Evolutionary conservation across 1,140 invertebrate species (phyloP).

Genomic region (Drosophila pruinosa): DNA sequence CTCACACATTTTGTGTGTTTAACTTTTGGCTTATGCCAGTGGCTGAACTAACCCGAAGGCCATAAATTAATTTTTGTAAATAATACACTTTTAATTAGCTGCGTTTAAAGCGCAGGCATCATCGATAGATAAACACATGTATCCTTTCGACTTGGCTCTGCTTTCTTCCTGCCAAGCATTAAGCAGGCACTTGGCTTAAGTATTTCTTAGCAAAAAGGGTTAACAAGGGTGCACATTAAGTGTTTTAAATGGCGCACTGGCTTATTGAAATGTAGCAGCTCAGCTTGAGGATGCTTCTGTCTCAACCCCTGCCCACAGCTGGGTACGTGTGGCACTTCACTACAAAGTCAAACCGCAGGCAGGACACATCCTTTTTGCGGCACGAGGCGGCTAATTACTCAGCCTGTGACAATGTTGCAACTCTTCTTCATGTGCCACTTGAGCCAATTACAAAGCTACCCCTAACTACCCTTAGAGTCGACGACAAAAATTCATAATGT

Average conservation of each 20-base stretch:
- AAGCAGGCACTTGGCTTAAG: neutral
- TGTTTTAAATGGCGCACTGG: slow-evolving; percentile 71
- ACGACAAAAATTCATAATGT: slow-evolving; percentile 38
- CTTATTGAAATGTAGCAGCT: slow-evolving; percentile 61
- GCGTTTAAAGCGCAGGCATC: slow-evolving; percentile 12
- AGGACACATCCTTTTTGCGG: slow-evolving; percentile 40
- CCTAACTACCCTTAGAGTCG: slow-evolving; percentile 36
- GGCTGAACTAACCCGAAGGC: slow-evolving; percentile 32
- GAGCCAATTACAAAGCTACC: slow-evolving; percentile 59
- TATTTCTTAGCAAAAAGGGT: slow-evolving; percentile 44
- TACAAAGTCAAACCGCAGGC: slow-evolving; percentile 71
- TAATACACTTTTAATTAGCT: slow-evolving; percentile 80
- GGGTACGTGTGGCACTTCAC: slow-evolving; percentile 47
- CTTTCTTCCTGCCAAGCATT: slow-evolving; percentile 3
- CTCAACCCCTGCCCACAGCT: neutral
- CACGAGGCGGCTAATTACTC: slow-evolving; percentile 68
- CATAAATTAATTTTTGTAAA: slow-evolving; percentile 75
- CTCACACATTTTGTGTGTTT: slow-evolving; percentile 51
- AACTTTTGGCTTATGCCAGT: slow-evolving; percentile 61
- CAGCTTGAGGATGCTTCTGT: neutral
- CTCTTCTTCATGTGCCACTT: slow-evolving; percentile 42
- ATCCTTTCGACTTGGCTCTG: neutral
- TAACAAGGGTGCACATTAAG: slow-evolving; percentile 47
- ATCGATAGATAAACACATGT: slow-evolving; percentile 29
- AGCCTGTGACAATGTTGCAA: slow-evolving; percentile 57